Conservation (phyloP, 2,797 vertebrate species). For the Sparus aurata region DNA sequence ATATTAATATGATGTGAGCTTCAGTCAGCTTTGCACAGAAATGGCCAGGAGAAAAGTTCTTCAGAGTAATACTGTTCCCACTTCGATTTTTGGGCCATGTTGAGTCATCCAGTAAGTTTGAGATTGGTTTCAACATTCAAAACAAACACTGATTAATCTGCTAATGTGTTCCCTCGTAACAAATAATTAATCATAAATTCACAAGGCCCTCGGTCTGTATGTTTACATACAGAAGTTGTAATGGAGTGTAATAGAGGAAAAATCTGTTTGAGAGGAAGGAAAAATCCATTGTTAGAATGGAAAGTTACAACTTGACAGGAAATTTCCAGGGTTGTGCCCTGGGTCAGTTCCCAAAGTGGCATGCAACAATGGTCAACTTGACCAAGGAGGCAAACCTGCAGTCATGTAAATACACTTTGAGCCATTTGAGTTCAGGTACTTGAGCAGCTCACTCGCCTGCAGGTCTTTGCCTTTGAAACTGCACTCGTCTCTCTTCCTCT, state of each 20-base stretch:
- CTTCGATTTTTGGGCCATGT: background rate
- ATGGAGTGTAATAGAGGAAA: conserved; percentile 28
- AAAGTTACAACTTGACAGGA: conserved; percentile 65
- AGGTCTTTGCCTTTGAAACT: conserved; percentile 97
- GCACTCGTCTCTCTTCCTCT: conserved; percentile 92
- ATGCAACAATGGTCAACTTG: conserved; percentile 36
- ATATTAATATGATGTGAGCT: too few species aligned
- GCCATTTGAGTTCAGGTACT: conserved; percentile 28
- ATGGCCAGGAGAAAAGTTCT: too few species aligned
- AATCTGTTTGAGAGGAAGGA: conserved; percentile 38
- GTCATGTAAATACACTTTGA: conserved; percentile 38
- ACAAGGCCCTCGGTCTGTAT: background rate
- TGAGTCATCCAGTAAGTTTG: background rate
- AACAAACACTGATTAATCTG: conserved; percentile 6
- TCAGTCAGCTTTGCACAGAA: too few species aligned
- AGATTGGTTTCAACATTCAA: background rate
- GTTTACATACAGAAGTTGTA: conserved; percentile 23
- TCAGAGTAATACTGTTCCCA: background rate
- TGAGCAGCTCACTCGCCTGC: conserved; percentile 83
- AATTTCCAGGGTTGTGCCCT: conserved; percentile 48
- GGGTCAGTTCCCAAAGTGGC: conserved; percentile 33
- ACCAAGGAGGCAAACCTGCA: conserved; percentile 22
- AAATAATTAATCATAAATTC: background rate
- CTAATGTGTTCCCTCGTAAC: background rate
- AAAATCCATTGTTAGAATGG: conserved; percentile 58